A percentile compares a stretch with the other conserved stretches of the same genome.
phyloP scores from a whole-genome alignment of 2,888 invertebrate species.

The Rhodophaea formosa region DNA sequence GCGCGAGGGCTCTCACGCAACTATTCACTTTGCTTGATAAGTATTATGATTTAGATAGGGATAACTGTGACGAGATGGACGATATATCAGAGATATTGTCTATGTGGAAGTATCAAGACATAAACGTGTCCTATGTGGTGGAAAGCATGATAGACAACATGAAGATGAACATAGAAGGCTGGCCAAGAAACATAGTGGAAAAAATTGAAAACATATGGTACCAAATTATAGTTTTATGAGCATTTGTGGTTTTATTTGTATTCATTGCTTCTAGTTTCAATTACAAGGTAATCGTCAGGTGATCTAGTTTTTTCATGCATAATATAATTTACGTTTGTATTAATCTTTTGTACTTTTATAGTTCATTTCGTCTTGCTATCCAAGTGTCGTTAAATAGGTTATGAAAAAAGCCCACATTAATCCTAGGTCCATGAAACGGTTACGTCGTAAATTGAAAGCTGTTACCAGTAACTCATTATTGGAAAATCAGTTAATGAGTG shows the following conservation, averaged over 20 bases:
- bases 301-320: no score
- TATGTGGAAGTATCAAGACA: not conserved
- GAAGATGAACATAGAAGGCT: not conserved
- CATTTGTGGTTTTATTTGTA: not conserved
- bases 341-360: no score
- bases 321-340: no score
- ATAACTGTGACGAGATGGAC: conserved; percentile 38
- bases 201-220: conserved; percentile 2
- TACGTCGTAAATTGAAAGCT: no score
- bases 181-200: not conserved
- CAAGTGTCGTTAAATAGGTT: no score
- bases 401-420: no score
- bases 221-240: conserved; percentile 5
- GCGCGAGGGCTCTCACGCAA: conserved; percentile 33
- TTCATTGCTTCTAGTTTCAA: not conserved
- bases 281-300: not conserved
- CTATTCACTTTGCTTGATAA: conserved; percentile 41
- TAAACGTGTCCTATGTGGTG: not conserved
- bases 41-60: conserved; percentile 40
- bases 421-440: no score
- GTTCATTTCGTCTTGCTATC: no score
- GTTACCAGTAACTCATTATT: no score
- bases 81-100: conserved; percentile 35
- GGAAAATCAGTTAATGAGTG: no score
- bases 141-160: conserved; percentile 4